Evolutionary conservation across 2,888 invertebrate genomes (phyloP).

Genomic region (Aphidius colemani): DNA sequence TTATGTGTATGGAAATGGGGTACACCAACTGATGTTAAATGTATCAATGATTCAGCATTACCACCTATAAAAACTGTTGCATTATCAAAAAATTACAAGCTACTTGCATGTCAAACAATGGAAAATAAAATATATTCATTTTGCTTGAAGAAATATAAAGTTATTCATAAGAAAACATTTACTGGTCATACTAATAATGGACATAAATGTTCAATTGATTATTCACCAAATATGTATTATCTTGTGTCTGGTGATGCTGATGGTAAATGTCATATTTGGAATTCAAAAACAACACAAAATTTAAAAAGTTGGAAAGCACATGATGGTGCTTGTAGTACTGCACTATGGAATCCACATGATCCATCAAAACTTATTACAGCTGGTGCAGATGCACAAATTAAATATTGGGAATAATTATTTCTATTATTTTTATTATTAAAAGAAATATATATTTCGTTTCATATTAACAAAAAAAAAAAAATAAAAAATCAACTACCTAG

Average conservation of each 20-base stretch:
- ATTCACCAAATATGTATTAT: constrained; percentile 99
- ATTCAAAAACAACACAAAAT: constrained; percentile 98
- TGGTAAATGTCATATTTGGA: constrained; percentile 98
- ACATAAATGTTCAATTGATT: constrained; percentile 95
- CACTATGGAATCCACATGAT: constrained; percentile 98
- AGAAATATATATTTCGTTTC: no score
- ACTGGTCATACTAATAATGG: constrained; percentile 99
- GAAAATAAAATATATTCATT: constrained; percentile 99
- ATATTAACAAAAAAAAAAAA: no score
- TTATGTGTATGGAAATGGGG: constrained; percentile 99
- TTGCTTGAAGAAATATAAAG: constrained; percentile 95
- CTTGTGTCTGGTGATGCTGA: constrained; percentile 98
- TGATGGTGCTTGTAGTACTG: constrained; percentile 93
- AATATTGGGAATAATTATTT: constrained; percentile 90
- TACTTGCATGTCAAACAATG: constrained; percentile 99
- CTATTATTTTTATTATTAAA: no score
- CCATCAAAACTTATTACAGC: constrained; percentile 96
- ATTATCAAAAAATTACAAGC: constrained; percentile 94
- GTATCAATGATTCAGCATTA: constrained; percentile 99
- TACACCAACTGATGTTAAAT: constrained; percentile 99
- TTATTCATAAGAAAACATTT: constrained; percentile 97
- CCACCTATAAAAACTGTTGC: constrained; percentile 98
- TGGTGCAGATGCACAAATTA: constrained; percentile 98
- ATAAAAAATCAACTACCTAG: no score
- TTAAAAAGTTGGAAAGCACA: constrained; percentile 99